Percentiles rank a stretch among this genome's conserved stretches.
Evolutionary conservation across 2,888 invertebrate genomes (phyloP).

Genomic region (Oxycera nigricornis): DNA sequence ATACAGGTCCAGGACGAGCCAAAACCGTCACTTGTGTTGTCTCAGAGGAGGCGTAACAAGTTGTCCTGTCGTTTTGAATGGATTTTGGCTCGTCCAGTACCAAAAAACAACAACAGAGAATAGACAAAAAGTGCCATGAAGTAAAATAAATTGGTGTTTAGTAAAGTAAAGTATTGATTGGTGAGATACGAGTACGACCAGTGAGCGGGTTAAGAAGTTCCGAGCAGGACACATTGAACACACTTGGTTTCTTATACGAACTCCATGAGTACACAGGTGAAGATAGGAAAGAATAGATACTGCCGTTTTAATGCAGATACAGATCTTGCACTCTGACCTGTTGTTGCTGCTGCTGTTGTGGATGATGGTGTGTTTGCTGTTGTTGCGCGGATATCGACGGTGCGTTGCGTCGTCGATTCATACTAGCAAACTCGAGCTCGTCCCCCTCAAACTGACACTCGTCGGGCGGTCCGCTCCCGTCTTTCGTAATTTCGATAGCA

Average conservation of each 20-base stretch:
- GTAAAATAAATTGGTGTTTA: not conserved
- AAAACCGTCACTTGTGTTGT: no score
- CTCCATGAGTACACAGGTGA: slow-evolving; percentile 11
- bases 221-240: slow-evolving; percentile 32
- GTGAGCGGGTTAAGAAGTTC: slow-evolving; percentile 9
- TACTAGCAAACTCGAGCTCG: slow-evolving; percentile 54
- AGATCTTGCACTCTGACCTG: slow-evolving; percentile 48
- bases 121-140: not conserved
- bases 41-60: no score
- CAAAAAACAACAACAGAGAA: no score
- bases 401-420: slow-evolving; percentile 61
- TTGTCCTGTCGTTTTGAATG: no score
- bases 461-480: slow-evolving; percentile 62
- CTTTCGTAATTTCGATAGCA: slow-evolving; percentile 55
- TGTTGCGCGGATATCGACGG: slow-evolving; percentile 55
- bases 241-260: slow-evolving; percentile 24
- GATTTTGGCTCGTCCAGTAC: no score
- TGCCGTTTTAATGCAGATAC: slow-evolving; percentile 33
- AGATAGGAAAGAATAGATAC: slow-evolving; percentile 12
- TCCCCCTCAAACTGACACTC: slow-evolving; percentile 54
- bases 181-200: no score
- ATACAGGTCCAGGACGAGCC: no score
- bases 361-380: slow-evolving; percentile 50
- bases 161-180: not conserved
- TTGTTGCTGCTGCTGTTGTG: slow-evolving; percentile 51